Evolutionary conservation across 1,140 invertebrate species (phyloP), one percentile per base, ranked within the genome.

Genomic region (Caenorhabditis tropicalis): DNA sequence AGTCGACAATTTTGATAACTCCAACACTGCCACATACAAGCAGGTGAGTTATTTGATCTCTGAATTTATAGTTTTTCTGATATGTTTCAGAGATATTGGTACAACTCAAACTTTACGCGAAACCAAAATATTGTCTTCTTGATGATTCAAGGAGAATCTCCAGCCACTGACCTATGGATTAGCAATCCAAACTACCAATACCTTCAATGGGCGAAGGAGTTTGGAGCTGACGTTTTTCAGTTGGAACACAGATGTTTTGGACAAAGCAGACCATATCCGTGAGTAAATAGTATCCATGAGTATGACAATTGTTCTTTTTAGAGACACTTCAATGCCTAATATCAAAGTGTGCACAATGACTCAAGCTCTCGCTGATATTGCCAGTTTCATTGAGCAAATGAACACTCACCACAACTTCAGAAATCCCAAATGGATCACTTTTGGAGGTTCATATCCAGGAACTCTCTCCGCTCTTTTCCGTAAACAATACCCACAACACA

Each of bases 181-280:
- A 49, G 19, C 3, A 74, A 85, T 51, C 31, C 39, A 16, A 49
- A 70, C 15, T 85, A 82, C 31, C 82, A 82, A 24, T 85, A 82
- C 36, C 39, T 85, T n/a, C 53, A 79, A 43, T 49, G 85, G 93
- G 96, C 95, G 0, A 93, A 94, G 88, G 92, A 94, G 85, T 94
- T 94, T 91, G 94, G 94, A 65, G 96, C 96, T 0, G 92, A 96
- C 3, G 95, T 95, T 86, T 94, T 98, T 51, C 94, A 95, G 91
- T 87, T 98, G 31, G 96, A 98, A 91, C 96, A 98, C 92, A 93
- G 96, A 81, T 98, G 93, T 92, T 98, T 98, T 93, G 96, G 96
- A 82, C 94, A 95, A 91, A 97, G 95, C 92, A 95, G 94, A 89
- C 96, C 96, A 5, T 96, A 95, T 15, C 29, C 70, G 83, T 86